phyloP scores from a whole-genome alignment of 1,140 invertebrate genomes.

The Mercenaria mercenaria region DNA sequence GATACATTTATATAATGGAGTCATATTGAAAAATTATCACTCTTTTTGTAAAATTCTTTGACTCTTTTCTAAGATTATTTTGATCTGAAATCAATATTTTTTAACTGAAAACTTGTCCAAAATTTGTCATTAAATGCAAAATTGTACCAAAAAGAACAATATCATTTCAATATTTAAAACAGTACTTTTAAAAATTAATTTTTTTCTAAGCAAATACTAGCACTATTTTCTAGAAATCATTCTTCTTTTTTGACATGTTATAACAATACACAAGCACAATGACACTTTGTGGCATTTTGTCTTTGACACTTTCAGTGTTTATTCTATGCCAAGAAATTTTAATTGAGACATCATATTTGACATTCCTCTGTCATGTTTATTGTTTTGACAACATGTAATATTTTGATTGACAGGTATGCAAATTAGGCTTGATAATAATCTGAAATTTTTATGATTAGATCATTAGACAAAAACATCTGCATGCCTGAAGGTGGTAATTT shows the following conservation, averaged over 20 bases:
- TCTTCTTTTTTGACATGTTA: not conserved
- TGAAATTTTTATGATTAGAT: not conserved
- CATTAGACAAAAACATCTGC: not conserved
- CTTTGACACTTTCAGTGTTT: not conserved
- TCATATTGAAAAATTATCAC: too few species aligned
- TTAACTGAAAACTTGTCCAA: too few species aligned
- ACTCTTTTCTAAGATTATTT: too few species aligned
- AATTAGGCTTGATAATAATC: not conserved
- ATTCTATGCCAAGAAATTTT: not conserved
- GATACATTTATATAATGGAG: too few species aligned
- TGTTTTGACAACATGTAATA: conserved; percentile 23
- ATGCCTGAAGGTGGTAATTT: not conserved
- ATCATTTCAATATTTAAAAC: too few species aligned
- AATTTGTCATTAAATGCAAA: too few species aligned
- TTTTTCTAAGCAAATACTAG: too few species aligned
- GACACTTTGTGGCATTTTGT: not conserved
- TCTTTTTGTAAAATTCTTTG: too few species aligned
- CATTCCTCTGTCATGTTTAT: conserved; percentile 7
- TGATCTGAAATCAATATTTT: too few species aligned
- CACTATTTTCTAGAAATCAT: too few species aligned
- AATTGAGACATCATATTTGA: conserved; percentile 14
- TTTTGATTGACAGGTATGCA: conserved; percentile 9
- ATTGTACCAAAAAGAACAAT: too few species aligned
- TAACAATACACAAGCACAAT: not conserved
- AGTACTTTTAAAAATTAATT: too few species aligned